Evolutionary conservation across 2,888 invertebrate species (phyloP), one percentile per base, ranked within the genome.

Genomic region (Empis stercorea): DNA sequence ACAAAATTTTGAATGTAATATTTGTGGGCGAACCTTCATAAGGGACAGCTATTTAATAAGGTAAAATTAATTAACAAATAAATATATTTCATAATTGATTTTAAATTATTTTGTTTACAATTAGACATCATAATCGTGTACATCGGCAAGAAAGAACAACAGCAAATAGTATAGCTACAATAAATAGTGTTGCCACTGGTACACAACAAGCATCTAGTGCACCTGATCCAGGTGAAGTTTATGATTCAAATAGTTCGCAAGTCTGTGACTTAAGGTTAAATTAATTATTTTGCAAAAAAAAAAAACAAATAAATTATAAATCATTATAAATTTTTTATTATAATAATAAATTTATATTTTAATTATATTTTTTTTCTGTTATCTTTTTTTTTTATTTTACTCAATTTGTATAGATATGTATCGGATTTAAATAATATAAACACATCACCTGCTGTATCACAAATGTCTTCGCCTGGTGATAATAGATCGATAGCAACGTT

Each of bases 1-100:
- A 50, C 78, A 79, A 49, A 79, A 79, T 61, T 84, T 79, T 69
- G 80, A 82, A 67, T 85, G 85, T 65, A 78, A 78, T 60, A 76
- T 82, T 30, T 85, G 86, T 62, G 80, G 82, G 3, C 77, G 81
- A 49, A 80, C 79, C 44, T 86, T 86, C 63, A 80, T 81, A 51
- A 75, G 83, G 57, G 83, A 85, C 71, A 82, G 83, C 64, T 84
- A 84, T 71, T 74, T 86, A 53, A 84, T 85, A 63, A 73, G 84
- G 71, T 74, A 61, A 39, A n/a, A 14, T 27, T 27, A n/a, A 13
- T 20, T 23, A 6, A 23, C 13, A 40, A 13, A 17, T 1, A 40
- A 14, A 4, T 13, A 4, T 13, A 23, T n/a, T 4, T 40, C 11
- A n/a, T 40, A 41, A 41, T 16, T 30, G 4, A 27, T 23, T 20